Evolutionary conservation across 2,888 invertebrate species (phyloP).

Genomic region (Entomobrya multifasciata): DNA sequence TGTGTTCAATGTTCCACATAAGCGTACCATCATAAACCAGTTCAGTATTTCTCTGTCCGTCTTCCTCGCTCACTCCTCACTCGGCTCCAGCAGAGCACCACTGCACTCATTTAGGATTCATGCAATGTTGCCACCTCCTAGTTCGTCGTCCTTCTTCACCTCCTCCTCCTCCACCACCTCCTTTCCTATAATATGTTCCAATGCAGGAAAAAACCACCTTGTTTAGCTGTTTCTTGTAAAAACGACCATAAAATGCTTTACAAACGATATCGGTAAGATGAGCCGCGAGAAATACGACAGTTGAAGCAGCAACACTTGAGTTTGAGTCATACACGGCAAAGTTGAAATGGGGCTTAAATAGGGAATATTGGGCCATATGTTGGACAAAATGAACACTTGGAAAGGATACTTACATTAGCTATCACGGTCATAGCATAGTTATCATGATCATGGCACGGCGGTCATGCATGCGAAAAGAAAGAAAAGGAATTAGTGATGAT

Average conservation of each 20-base stretch:
- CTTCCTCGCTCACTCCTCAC: background rate
- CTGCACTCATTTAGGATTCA: no score
- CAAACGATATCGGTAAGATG: no score
- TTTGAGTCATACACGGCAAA: background rate
- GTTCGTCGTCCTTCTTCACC: no score
- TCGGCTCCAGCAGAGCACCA: no score
- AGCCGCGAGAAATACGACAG: background rate
- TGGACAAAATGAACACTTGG: constrained; percentile 9
- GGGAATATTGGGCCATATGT: constrained; percentile 21
- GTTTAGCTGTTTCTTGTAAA: background rate
- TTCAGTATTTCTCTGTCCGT: background rate
- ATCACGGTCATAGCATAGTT: no score
- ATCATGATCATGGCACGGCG: constrained; percentile 28
- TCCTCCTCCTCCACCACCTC: background rate
- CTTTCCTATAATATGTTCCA: background rate
- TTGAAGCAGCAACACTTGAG: background rate
- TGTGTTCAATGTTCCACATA: constrained; percentile 18
- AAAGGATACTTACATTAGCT: background rate
- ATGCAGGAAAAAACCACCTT: background rate
- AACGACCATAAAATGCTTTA: constrained; percentile 9
- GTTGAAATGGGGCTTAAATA: background rate
- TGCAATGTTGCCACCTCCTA: no score
- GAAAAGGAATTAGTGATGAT: constrained; percentile 29
- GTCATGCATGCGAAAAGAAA: constrained; percentile 13
- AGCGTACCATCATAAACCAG: background rate